phyloP scores from a whole-genome alignment of 2,113 vertebrate genomes.

The Seriola aureovittata region DNA sequence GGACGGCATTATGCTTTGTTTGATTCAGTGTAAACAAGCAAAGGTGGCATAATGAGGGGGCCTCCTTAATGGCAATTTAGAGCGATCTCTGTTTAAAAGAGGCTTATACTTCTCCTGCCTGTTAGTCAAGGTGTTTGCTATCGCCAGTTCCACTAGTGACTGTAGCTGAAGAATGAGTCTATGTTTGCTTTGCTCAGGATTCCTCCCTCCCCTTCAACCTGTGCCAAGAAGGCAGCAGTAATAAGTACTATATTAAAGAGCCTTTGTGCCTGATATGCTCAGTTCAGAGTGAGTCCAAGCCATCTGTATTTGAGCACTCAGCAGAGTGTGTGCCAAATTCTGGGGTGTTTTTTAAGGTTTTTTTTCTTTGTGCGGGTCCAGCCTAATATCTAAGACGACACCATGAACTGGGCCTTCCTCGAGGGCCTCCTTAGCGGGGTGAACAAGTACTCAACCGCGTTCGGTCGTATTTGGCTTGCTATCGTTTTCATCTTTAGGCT shows the following conservation, averaged over 20 bases:
- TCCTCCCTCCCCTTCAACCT: conserved; percentile 56
- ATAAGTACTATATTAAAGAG: conserved; percentile 48
- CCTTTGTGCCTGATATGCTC: conserved; percentile 15
- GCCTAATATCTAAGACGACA: conserved; percentile 8
- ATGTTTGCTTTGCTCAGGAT: conserved; percentile 58
- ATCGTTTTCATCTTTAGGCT: conserved; percentile 93
- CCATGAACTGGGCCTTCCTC: conserved; percentile 91
- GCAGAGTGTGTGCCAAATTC: not conserved
- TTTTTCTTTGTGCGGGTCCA: not conserved
- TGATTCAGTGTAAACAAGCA: too few relatives aligned
- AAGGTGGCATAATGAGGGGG: too few relatives aligned
- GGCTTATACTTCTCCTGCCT: conserved; percentile 9
- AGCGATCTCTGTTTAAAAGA: too few relatives aligned
- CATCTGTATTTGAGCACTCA: conserved; percentile 1
- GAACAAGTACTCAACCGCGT: conserved; percentile 93
- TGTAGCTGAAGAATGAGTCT: conserved; percentile 41
- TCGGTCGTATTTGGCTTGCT: conserved; percentile 93
- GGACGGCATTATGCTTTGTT: too few relatives aligned
- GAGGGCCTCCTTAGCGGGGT: conserved; percentile 89
- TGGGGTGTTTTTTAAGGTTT: not conserved
- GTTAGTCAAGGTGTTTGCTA: conserved; percentile 36
- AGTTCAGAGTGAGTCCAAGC: conserved; percentile 14
- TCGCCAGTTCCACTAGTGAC: conserved; percentile 23
- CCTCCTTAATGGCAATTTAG: too few relatives aligned
- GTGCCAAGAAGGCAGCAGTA: conserved; percentile 52